A percentile compares a stretch with the other conserved stretches of the same genome.
Evolutionary conservation across 1,140 invertebrate genomes (phyloP).

Genomic region (Achatina immaculata): DNA sequence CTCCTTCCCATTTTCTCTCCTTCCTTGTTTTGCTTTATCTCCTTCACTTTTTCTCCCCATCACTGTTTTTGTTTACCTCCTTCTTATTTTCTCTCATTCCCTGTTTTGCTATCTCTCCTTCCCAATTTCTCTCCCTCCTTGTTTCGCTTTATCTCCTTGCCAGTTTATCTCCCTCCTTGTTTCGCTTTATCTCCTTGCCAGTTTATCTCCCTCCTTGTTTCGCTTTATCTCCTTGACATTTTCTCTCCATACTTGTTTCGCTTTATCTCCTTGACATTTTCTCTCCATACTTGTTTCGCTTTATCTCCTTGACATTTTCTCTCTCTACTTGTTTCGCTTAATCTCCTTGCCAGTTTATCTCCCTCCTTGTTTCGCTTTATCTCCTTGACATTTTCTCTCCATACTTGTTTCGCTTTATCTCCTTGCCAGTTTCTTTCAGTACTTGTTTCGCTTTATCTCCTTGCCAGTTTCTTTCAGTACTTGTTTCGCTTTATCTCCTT

Average conservation of each 20-base stretch:
- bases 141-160: too few species aligned
- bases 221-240: not conserved
- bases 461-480: too few species aligned
- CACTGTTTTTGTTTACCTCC: not conserved
- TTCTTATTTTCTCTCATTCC: not conserved
- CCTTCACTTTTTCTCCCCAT: not conserved
- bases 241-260: not conserved
- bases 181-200: not conserved
- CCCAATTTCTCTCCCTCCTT: too few species aligned
- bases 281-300: not conserved
- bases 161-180: not conserved
- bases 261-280: not conserved
- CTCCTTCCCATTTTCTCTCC: not conserved
- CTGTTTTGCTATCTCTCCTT: too few species aligned
- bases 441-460: too few species aligned
- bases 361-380: constrained; percentile 14
- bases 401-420: too few species aligned
- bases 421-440: too few species aligned
- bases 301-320: constrained; percentile 7
- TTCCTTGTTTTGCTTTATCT: not conserved
- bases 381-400: constrained; percentile 8
- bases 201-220: not conserved
- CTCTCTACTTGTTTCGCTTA: constrained; percentile 21
- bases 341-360: constrained; percentile 8
- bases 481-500: too few species aligned